These are phyloP conservation scores for Andricus quercusramuli DNA, from an alignment of 2,888 invertebrate genomes.

Conservation along the genomic window DNA sequence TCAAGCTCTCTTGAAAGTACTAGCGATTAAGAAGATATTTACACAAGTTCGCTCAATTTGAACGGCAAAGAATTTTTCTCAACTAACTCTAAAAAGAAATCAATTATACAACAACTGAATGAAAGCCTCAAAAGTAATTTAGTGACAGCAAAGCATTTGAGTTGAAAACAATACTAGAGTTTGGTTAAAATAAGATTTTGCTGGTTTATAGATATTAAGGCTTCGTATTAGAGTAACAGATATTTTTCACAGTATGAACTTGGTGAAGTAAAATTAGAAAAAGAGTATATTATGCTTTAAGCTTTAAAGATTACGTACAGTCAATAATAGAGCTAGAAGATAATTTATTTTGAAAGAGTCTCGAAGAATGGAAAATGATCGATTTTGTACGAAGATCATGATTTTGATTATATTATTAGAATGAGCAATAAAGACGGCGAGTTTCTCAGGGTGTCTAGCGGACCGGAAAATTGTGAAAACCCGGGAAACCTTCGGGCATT, in stretches of 20 bases:
- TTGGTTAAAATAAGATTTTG: neutral
- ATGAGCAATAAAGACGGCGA: neutral
- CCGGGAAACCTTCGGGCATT: no score
- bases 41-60: slow-evolving; percentile 41
- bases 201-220: neutral
- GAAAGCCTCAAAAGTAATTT: slow-evolving; percentile 31
- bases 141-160: neutral
- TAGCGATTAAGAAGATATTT: slow-evolving; percentile 41
- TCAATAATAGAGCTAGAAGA: slow-evolving; percentile 21
- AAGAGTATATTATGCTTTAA: slow-evolving; percentile 13
- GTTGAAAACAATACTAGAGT: neutral
- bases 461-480: no score
- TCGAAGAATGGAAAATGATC: slow-evolving; percentile 8
- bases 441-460: neutral
- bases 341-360: slow-evolving; percentile 30
- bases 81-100: slow-evolving; percentile 24
- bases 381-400: slow-evolving; percentile 20
- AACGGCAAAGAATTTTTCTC: slow-evolving; percentile 12
- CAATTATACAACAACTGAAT: slow-evolving; percentile 16
- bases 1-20: slow-evolving; percentile 49
- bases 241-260: slow-evolving; percentile 17
- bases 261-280: slow-evolving; percentile 47
- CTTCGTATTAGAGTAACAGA: neutral
- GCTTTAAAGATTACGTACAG: slow-evolving; percentile 19
- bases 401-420: slow-evolving; percentile 1